phyloP scores from a whole-genome alignment of 2,888 invertebrate genomes.

The Heliconius hortense region DNA sequence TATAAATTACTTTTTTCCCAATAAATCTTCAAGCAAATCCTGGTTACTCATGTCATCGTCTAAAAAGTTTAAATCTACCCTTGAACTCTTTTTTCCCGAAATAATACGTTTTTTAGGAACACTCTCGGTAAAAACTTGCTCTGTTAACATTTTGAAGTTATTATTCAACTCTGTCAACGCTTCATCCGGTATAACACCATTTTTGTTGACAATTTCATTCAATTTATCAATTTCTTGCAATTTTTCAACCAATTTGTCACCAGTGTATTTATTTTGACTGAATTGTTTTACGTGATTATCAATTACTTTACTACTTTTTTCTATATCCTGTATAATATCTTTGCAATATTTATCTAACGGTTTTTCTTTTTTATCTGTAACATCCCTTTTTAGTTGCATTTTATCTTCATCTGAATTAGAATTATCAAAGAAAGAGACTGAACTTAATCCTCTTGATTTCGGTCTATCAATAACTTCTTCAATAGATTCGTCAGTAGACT shows the following conservation, averaged over 20 bases:
- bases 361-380: constrained; percentile 59
- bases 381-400: constrained; percentile 52
- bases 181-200: constrained; percentile 60
- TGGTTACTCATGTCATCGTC: constrained; percentile 72
- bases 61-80: constrained; percentile 56
- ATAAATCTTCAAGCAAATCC: constrained; percentile 69
- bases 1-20: constrained; percentile 70
- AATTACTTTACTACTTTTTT: constrained; percentile 72
- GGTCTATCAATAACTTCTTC: constrained; percentile 67
- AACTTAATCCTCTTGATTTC: constrained; percentile 66
- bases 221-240: constrained; percentile 78
- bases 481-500: constrained; percentile 67
- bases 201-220: constrained; percentile 69
- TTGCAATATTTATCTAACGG: constrained; percentile 72
- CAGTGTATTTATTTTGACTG: constrained; percentile 68
- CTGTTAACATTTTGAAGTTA: constrained; percentile 69
- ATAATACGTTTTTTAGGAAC: constrained; percentile 63
- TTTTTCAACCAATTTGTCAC: constrained; percentile 74
- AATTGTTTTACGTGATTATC: constrained; percentile 78
- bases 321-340: constrained; percentile 72
- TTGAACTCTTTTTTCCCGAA: constrained; percentile 57
- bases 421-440: constrained; percentile 63
- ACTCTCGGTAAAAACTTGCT: constrained; percentile 59
- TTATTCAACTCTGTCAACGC: constrained; percentile 68
- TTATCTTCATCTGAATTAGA: constrained; percentile 51